Evolutionary conservation across 1,140 invertebrate species (phyloP).

Genomic region (Drosophila bocki): DNA sequence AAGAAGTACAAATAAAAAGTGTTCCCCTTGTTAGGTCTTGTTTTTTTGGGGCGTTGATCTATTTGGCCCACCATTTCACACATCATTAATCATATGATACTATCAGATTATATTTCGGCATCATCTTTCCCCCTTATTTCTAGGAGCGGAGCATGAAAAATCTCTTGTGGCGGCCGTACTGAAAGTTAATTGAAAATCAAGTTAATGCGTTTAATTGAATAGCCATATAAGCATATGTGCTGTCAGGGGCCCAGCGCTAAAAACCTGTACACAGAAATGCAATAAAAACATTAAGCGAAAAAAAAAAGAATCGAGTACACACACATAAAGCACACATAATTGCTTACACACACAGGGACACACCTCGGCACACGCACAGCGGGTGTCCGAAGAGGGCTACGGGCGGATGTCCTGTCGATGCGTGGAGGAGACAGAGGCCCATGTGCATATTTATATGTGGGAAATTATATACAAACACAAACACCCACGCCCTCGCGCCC

Average conservation of each 20-base stretch:
- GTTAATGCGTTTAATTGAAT: conserved; percentile 83
- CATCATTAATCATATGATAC: conserved; percentile 24
- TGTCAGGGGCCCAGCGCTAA: conserved; percentile 49
- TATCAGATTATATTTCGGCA: conserved; percentile 6
- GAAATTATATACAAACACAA: conserved; percentile 81
- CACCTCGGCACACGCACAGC: conserved; percentile 38
- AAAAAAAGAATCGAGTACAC: conserved; percentile 47
- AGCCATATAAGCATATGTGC: conserved; percentile 60
- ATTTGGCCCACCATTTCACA: conserved; percentile 26
- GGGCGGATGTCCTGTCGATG: conserved; percentile 43
- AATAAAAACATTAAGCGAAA: conserved; percentile 71
- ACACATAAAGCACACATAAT: conserved; percentile 61
- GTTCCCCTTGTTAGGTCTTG: neutral
- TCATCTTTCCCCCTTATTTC: conserved; percentile 37
- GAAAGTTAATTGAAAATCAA: conserved; percentile 83
- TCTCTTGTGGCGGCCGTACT: conserved; percentile 62
- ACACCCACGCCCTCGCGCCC: conserved; percentile 34
- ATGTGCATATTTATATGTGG: conserved; percentile 80
- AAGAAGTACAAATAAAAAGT: neutral
- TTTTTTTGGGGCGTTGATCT: conserved; percentile 2
- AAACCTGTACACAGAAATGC: conserved; percentile 71
- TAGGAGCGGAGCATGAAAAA: conserved; percentile 58
- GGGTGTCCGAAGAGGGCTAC: conserved; percentile 11
- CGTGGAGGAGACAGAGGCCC: conserved; percentile 52
- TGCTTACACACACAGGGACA: conserved; percentile 48